Percentiles rank a stretch among this genome's conserved stretches.
Evolutionary conservation across 2,113 vertebrate genomes (phyloP).

Genomic region (Herpetotheres cachinnans): DNA sequence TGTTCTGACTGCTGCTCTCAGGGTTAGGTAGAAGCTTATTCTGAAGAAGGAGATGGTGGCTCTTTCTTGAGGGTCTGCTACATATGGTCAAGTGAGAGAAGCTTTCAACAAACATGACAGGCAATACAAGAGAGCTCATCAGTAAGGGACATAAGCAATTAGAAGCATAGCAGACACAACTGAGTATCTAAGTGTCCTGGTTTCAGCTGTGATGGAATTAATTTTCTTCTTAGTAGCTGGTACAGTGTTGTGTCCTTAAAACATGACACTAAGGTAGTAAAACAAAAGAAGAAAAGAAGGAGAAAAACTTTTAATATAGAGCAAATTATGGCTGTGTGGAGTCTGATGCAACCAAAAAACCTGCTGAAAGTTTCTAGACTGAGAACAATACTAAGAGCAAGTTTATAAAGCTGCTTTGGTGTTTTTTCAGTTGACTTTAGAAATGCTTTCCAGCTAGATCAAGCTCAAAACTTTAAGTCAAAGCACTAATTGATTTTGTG

Average conservation of each 20-base stretch:
- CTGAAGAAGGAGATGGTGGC: background rate
- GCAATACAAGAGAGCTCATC: background rate
- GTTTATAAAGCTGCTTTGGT: background rate
- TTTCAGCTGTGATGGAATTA: no score
- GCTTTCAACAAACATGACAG: background rate
- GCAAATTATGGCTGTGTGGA: fast-evolving
- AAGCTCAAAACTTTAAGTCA: background rate
- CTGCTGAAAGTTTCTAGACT: background rate
- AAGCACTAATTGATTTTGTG: background rate
- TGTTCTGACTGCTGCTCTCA: background rate
- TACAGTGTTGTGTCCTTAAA: no score
- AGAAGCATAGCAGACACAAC: background rate
- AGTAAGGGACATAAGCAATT: background rate
- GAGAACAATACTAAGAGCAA: background rate
- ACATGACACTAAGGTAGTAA: background rate
- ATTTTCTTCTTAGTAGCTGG: no score
- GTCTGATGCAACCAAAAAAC: background rate
- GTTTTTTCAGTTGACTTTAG: background rate
- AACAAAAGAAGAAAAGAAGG: background rate
- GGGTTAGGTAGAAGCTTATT: background rate
- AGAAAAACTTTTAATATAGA: background rate
- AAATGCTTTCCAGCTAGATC: background rate
- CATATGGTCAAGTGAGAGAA: background rate
- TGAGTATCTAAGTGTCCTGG: background rate
- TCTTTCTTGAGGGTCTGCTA: background rate